These are phyloP conservation scores for Henricia sp. DNA, from an alignment of 53 echinoderm and acorn worm species.

Conservation along the genomic window DNA sequence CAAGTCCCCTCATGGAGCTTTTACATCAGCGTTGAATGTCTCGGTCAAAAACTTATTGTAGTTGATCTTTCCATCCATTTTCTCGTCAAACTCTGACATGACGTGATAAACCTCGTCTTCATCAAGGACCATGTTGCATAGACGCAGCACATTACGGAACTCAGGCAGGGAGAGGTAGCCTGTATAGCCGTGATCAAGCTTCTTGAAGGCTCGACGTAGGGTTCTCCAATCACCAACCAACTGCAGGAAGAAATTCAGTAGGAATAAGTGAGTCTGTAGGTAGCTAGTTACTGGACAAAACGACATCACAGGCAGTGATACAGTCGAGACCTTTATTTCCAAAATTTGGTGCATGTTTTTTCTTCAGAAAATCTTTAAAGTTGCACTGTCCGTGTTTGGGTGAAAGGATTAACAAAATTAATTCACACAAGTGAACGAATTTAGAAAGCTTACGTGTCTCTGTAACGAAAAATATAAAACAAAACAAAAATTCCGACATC, in stretches of 20 bases:
- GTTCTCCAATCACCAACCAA: conserved; percentile 96
- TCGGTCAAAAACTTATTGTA: conserved; percentile 94
- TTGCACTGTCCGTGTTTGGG: too few relatives aligned
- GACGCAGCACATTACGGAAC: conserved; percentile 86
- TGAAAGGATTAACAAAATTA: too few relatives aligned
- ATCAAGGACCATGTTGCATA: conserved; percentile 86
- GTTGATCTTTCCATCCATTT: conserved; percentile 94
- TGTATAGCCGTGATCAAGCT: conserved; percentile 79
- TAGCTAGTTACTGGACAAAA: too few relatives aligned
- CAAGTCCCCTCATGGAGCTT: conserved; percentile 54
- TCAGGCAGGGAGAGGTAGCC: conserved; percentile 93
- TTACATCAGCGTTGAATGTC: conserved; percentile 76
- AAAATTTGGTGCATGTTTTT: too few relatives aligned
- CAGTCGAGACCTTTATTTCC: too few relatives aligned
- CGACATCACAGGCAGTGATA: too few relatives aligned
- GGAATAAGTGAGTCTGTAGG: neutral
- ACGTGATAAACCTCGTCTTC: conserved; percentile 98
- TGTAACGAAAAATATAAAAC: too few relatives aligned
- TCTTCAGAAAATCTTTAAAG: too few relatives aligned
- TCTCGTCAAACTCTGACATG: conserved; percentile 97
- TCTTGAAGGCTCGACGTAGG: conserved; percentile 93
- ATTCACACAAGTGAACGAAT: too few relatives aligned
- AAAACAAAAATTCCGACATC: too few relatives aligned
- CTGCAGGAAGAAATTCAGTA: conserved; percentile 54
- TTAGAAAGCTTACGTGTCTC: too few relatives aligned